phyloP scores from a whole-genome alignment of 1,140 invertebrate genomes.

The Dinoponera quadriceps region DNA sequence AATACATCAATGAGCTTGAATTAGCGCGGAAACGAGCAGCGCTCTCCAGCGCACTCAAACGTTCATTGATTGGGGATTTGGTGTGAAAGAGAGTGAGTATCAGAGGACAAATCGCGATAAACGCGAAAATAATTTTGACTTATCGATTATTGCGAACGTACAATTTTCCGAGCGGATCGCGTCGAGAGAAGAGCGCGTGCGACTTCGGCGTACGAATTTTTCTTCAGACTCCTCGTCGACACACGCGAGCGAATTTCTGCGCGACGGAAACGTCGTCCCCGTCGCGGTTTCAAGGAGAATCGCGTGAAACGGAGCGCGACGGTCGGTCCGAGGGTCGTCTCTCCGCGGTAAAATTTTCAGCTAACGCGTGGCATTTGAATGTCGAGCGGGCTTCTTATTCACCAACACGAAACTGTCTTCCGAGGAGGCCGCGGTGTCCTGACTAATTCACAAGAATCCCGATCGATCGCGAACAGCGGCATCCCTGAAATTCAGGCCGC shows the following conservation, averaged over 20 bases:
- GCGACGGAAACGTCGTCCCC: conserved; percentile 3
- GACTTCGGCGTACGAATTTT: no score
- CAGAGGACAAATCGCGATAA: no score
- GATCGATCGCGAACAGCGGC: conserved; percentile 50
- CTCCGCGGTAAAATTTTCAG: conserved; percentile 27
- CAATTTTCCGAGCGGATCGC: no score
- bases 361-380: conserved; percentile 34
- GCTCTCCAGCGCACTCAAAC: neutral
- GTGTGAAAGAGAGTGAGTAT: no score
- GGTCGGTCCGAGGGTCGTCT: neutral
- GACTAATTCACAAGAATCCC: conserved; percentile 68
- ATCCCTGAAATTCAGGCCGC: conserved; percentile 68
- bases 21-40: neutral
- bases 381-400: neutral
- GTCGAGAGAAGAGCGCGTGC: no score
- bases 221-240: no score
- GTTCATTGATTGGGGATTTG: neutral
- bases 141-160: no score
- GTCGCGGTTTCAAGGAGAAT: neutral
- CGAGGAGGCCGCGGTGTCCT: conserved; percentile 4
- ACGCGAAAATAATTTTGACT: no score
- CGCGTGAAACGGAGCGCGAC: neutral
- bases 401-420: conserved; percentile 7
- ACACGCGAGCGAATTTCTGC: neutral
- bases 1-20: neutral